These are phyloP conservation scores for Cryptotis parvus DNA, from an alignment of 2,113 vertebrate genomes.

Conservation along the genomic window DNA sequence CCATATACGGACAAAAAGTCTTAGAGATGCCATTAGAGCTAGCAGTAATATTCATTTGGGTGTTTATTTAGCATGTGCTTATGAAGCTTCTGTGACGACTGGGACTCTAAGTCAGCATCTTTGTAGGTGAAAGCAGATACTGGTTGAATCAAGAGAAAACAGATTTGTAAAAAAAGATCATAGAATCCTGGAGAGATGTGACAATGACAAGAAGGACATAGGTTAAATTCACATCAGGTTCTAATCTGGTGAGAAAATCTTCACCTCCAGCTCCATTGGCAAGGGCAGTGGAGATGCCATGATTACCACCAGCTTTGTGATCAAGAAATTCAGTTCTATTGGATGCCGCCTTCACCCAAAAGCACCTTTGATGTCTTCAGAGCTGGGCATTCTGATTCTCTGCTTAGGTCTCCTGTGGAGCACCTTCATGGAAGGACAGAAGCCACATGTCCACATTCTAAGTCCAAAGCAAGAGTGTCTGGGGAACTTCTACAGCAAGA, in stretches of 20 bases:
- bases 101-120: background rate
- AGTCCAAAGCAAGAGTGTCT: background rate
- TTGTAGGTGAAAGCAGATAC: background rate
- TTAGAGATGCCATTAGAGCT: background rate
- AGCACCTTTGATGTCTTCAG: background rate
- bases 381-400: background rate
- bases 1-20: background rate
- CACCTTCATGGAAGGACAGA: background rate
- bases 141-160: background rate
- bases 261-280: background rate
- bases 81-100: background rate
- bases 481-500: background rate
- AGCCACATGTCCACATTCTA: background rate
- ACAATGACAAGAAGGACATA: background rate
- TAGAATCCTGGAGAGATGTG: background rate
- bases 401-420: background rate
- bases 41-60: background rate
- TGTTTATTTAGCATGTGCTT: slow-evolving; percentile 18
- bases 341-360: background rate
- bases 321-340: background rate
- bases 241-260: background rate
- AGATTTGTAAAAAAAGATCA: background rate
- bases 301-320: too few relatives aligned
- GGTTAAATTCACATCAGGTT: background rate
- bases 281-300: background rate